Percentiles rank a stretch among this genome's conserved stretches.
Conservation (phyloP, 1,140 invertebrate genomes). For the Drosophila ercepeae region DNA sequence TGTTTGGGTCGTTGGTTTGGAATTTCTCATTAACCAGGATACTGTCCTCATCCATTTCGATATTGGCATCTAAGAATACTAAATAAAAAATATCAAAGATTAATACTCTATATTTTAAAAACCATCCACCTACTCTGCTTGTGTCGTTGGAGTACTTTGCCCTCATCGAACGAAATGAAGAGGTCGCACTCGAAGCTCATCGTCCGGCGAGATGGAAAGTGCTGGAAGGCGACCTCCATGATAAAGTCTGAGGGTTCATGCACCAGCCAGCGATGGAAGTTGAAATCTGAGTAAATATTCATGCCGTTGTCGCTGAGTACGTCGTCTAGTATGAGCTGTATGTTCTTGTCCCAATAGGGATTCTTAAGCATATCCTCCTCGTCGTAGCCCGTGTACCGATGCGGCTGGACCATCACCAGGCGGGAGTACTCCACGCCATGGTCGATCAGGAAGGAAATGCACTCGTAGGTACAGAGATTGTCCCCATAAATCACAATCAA, state of each 20-base stretch:
- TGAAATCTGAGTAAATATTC: slow-evolving; percentile 10
- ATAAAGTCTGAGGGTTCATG: slow-evolving; percentile 30
- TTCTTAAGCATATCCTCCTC: slow-evolving; percentile 25
- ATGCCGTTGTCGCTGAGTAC: slow-evolving; percentile 50
- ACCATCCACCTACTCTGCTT: slow-evolving; percentile 26
- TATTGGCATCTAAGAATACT: background rate
- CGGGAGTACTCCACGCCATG: slow-evolving; percentile 35
- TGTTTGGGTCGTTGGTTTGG: slow-evolving; percentile 60
- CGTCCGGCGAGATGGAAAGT: background rate
- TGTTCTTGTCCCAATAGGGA: slow-evolving; percentile 42
- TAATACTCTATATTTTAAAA: background rate
- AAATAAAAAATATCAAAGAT: background rate
- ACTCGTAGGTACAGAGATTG: slow-evolving; percentile 59
- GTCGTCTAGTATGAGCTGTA: slow-evolving; percentile 52
- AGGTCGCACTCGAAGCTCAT: slow-evolving; percentile 54
- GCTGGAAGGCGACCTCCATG: slow-evolving; percentile 45
- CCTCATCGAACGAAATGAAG: slow-evolving; percentile 60
- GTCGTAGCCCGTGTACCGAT: background rate
- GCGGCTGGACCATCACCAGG: slow-evolving; percentile 42
- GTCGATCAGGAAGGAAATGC: slow-evolving; percentile 54
- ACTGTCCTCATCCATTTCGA: background rate
- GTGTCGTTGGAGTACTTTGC: slow-evolving; percentile 5
- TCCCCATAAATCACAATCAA: slow-evolving; percentile 55
- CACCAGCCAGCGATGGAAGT: slow-evolving; percentile 34
- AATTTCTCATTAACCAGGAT: slow-evolving; percentile 54